phyloP scores from a whole-genome alignment of 2,888 invertebrate genomes.

The Allygus modestus region DNA sequence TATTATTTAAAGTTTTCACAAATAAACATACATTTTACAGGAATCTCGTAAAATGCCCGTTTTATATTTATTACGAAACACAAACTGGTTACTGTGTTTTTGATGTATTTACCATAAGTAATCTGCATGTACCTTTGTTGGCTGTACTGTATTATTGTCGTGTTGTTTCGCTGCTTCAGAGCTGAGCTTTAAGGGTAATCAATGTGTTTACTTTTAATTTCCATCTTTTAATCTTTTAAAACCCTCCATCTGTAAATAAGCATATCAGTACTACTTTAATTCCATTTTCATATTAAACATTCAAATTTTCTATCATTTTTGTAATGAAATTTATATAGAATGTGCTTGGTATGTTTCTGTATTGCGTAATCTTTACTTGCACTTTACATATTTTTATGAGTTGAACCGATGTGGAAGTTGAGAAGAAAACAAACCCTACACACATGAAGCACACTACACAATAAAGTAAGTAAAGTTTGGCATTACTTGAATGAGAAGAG shows the following conservation, averaged over 20 bases:
- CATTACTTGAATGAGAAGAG: neutral
- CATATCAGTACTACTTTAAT: neutral
- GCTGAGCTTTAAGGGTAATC: conserved; percentile 30
- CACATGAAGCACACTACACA: conserved; percentile 36
- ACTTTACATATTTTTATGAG: neutral
- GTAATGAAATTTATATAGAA: neutral
- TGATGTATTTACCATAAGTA: no score
- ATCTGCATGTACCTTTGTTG: conserved; percentile 5
- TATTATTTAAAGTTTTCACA: no score
- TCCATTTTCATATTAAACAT: neutral
- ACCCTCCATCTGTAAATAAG: neutral
- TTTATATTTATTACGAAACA: no score
- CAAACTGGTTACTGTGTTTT: no score
- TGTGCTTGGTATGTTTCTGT: neutral
- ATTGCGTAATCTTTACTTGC: neutral
- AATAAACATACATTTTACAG: no score
- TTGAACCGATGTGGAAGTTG: neutral
- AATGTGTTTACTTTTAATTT: neutral
- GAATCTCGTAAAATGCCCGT: no score
- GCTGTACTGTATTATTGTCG: conserved; percentile 11
- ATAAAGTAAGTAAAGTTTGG: conserved; percentile 17
- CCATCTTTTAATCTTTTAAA: neutral
- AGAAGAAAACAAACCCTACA: neutral
- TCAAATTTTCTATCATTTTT: neutral
- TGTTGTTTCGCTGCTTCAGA: conserved; percentile 31